A percentile compares a stretch with the other conserved stretches of the same genome.
These are phyloP conservation scores for Trinorchestia longiramus DNA, from an alignment of 1,140 invertebrate genomes.

Conservation along the genomic window DNA sequence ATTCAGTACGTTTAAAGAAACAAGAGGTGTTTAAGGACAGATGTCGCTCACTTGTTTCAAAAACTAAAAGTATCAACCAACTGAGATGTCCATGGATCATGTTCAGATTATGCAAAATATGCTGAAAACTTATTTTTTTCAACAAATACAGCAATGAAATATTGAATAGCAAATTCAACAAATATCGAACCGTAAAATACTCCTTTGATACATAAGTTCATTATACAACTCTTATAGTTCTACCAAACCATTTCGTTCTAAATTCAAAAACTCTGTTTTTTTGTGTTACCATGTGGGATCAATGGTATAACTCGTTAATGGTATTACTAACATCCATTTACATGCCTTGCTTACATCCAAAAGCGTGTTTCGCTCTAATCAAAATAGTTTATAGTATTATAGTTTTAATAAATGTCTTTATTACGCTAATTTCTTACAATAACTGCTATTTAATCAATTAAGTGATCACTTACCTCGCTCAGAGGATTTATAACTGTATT, in stretches of 20 bases:
- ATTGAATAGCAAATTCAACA: background rate
- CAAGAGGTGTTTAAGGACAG: background rate
- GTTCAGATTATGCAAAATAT: background rate
- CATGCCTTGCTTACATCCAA: background rate
- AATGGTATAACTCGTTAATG: background rate
- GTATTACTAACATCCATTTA: background rate
- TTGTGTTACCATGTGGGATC: background rate
- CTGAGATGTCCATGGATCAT: background rate
- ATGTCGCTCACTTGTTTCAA: background rate
- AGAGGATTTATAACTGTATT: background rate
- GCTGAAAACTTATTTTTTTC: background rate
- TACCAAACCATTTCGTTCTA: background rate
- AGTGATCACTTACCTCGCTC: background rate
- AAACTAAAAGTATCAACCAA: background rate
- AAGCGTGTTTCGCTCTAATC: background rate
- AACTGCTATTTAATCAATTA: background rate
- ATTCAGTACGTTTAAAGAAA: background rate
- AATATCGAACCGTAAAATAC: background rate
- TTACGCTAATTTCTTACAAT: background rate
- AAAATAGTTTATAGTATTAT: background rate
- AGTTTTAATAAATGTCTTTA: background rate
- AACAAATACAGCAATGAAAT: background rate
- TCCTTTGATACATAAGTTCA: too few species aligned
- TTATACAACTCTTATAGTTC: too few species aligned
- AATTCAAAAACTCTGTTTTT: background rate